Conservation (phyloP, 2,113 vertebrate species). For the Orycteropus afer region DNA sequence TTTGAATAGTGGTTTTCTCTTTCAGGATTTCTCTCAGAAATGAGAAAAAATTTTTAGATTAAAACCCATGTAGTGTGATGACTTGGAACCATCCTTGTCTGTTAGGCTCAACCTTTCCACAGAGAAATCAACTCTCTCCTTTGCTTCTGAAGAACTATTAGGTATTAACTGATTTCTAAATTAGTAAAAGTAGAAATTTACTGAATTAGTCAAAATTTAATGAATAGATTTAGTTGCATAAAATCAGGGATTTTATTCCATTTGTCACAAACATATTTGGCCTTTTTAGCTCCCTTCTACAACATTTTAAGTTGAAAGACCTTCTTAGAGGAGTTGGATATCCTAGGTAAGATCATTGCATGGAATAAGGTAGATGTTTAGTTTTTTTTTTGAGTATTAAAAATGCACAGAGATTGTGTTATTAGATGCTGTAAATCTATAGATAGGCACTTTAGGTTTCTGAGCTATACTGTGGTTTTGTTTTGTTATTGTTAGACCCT, state of each 20-base stretch:
- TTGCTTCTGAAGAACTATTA: conserved; percentile 34
- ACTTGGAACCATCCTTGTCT: neutral
- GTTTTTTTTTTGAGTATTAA: conserved; percentile 6
- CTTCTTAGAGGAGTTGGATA: conserved; percentile 14
- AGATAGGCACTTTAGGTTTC: neutral
- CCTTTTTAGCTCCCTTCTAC: conserved; percentile 1
- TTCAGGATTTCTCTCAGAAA: neutral
- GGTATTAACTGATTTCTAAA: conserved; percentile 48
- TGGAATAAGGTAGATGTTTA: conserved; percentile 13
- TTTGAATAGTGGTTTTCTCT: conserved; percentile 10
- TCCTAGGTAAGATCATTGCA: neutral
- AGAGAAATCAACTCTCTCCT: conserved; percentile 36
- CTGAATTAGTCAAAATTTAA: neutral
- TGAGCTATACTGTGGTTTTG: conserved; percentile 48
- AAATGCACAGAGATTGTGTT: neutral
- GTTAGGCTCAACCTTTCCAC: neutral
- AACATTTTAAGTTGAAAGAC: neutral
- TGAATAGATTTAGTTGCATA: neutral
- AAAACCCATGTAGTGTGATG: neutral
- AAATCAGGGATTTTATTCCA: conserved; percentile 50
- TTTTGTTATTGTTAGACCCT: neutral
- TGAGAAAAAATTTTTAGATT: conserved; percentile 32
- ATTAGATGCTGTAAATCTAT: neutral
- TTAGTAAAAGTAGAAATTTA: neutral
- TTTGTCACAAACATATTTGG: conserved; percentile 9